Conservation (phyloP, 2,113 vertebrate species). For the Calidris pugnax region DNA sequence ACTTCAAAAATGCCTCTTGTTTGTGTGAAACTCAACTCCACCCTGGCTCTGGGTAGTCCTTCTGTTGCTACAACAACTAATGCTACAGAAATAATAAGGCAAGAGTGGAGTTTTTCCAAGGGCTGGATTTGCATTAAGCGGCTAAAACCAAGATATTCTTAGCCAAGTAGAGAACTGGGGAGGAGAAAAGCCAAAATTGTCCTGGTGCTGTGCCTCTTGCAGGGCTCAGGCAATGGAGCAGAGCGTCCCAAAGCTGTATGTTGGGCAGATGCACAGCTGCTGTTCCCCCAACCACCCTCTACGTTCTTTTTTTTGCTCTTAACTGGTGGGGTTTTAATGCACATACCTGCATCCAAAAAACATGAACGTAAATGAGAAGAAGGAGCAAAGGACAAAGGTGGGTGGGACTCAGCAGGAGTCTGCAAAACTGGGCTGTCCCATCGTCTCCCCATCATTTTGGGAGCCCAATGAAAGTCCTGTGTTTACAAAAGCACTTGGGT, state of each 20-base stretch:
- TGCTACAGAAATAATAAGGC: not conserved
- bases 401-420: not conserved
- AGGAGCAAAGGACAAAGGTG: not conserved
- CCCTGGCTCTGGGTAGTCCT: not conserved
- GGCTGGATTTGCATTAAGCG: not conserved
- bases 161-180: not conserved
- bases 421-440: not conserved
- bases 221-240: not conserved
- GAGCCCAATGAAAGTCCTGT: fast-evolving
- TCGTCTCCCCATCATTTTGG: fast-evolving
- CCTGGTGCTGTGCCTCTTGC: not conserved
- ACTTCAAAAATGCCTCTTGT: not conserved
- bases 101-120: not conserved
- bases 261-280: not conserved
- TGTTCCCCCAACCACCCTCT: not conserved
- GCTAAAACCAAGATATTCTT: not conserved
- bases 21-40: not conserved
- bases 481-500: not conserved
- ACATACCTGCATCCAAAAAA: not conserved
- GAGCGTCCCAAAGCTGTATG: not conserved
- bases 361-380: not conserved
- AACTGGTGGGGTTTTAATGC: not conserved
- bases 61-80: slow-evolving; percentile 30
- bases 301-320: not conserved
- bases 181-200: not conserved